Evolutionary conservation across 2,113 vertebrate species (phyloP).

Genomic region (Stigmatopora nigra): DNA sequence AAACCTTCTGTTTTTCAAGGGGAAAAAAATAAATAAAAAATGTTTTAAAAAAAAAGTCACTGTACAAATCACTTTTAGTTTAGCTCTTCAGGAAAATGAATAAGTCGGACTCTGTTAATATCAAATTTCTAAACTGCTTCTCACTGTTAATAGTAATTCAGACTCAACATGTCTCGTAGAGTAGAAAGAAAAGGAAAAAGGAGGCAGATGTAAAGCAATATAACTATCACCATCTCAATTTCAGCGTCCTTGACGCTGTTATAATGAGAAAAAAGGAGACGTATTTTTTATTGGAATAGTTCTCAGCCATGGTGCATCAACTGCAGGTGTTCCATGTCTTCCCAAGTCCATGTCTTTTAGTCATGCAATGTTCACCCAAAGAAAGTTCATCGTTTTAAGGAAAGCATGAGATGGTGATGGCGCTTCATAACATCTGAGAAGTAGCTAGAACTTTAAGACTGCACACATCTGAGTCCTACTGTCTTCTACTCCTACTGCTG

Average conservation of each 20-base stretch:
- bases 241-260: conserved; percentile 43
- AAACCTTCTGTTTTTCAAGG: conserved; percentile 65
- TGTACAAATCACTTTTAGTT: conserved; percentile 42
- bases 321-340: conserved; percentile 59
- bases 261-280: conserved; percentile 34
- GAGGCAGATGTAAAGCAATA: conserved; percentile 22
- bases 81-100: conserved; percentile 38
- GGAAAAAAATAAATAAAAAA: conserved; percentile 28
- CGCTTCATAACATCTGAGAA: conserved; percentile 43
- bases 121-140: conserved; percentile 23
- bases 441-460: conserved; percentile 48
- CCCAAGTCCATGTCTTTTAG: conserved; percentile 43
- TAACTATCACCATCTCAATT: conserved; percentile 26
- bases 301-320: conserved; percentile 30
- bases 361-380: conserved; percentile 48
- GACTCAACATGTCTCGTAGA: conserved; percentile 23
- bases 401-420: conserved; percentile 47
- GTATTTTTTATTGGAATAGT: conserved; percentile 47
- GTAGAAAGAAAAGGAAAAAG: conserved; percentile 12
- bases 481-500: not conserved
- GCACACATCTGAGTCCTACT: conserved; percentile 47
- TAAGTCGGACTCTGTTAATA: conserved; percentile 34
- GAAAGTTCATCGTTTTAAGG: conserved; percentile 45
- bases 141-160: conserved; percentile 18
- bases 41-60: conserved; percentile 23